Evolutionary conservation across 2,888 invertebrate species (phyloP).

Genomic region (Cremastinae sp.): DNA sequence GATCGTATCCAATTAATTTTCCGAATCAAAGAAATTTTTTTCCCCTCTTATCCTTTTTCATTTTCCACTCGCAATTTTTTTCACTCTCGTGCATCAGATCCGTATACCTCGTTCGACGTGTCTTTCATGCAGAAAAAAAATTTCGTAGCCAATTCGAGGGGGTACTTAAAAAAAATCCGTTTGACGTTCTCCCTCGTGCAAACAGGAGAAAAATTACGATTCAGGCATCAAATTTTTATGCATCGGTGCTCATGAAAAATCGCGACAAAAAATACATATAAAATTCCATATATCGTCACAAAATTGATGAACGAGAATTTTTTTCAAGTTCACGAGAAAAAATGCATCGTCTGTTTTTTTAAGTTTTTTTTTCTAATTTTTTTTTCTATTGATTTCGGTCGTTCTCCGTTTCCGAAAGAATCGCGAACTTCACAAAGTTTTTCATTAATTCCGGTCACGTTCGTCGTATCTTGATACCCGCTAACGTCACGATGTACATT

Average conservation of each 20-base stretch:
- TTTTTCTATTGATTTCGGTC: slow-evolving; percentile 25
- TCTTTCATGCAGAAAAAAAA: slow-evolving; percentile 5
- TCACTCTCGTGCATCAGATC: slow-evolving; percentile 10
- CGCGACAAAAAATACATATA: neutral
- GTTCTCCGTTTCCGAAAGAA: slow-evolving; percentile 31
- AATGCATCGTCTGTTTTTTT: slow-evolving; percentile 9
- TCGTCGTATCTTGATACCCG: slow-evolving; percentile 57
- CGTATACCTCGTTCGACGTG: slow-evolving; percentile 14
- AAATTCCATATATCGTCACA: neutral
- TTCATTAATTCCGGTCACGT: slow-evolving; percentile 63
- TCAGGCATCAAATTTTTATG: slow-evolving; percentile 22
- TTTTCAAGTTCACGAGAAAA: neutral
- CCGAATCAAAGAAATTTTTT: neutral
- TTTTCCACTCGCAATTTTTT: slow-evolving; percentile 1
- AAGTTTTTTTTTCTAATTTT: neutral
- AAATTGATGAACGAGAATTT: neutral
- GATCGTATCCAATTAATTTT: slow-evolving; percentile 29
- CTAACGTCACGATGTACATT: slow-evolving; percentile 58
- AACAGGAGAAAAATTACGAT: slow-evolving; percentile 46
- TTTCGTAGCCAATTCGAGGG: slow-evolving; percentile 13
- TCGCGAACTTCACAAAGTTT: slow-evolving; percentile 24
- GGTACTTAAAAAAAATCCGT: slow-evolving; percentile 40
- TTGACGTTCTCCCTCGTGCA: slow-evolving; percentile 48
- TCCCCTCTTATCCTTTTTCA: neutral
- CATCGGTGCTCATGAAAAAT: neutral